Evolutionary conservation across 2,113 vertebrate species (phyloP).

Genomic region (Sceloporus undulatus): DNA sequence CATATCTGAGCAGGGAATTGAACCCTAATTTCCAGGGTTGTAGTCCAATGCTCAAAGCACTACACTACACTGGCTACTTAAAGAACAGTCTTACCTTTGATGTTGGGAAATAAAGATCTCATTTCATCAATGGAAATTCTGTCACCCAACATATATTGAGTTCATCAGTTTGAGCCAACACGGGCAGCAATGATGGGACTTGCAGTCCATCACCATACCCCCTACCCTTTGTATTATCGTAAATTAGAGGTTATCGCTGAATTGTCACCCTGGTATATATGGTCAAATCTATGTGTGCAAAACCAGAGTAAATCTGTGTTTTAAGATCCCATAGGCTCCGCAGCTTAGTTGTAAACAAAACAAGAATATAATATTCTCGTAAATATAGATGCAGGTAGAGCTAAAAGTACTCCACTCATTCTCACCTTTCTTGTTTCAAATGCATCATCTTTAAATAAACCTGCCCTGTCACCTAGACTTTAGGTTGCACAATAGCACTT

Average conservation of each 20-base stretch:
- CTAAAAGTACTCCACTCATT: neutral
- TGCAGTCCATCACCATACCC: neutral
- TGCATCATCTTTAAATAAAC: neutral
- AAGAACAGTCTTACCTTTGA: too few relatives aligned
- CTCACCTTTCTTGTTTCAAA: neutral
- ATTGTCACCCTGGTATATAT: too few relatives aligned
- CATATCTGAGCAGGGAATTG: too few relatives aligned
- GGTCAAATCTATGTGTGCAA: neutral
- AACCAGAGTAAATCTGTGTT: neutral
- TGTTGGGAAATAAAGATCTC: neutral
- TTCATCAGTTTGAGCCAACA: neutral
- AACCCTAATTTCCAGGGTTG: too few relatives aligned
- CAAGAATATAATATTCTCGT: neutral
- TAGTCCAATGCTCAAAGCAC: too few relatives aligned
- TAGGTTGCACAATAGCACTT: neutral
- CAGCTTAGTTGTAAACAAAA: neutral
- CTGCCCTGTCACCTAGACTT: neutral
- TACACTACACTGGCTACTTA: too few relatives aligned
- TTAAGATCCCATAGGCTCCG: neutral
- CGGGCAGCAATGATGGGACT: neutral
- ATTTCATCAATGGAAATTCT: neutral
- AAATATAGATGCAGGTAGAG: neutral
- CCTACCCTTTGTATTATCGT: neutral
- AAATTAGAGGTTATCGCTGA: neutral
- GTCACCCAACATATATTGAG: neutral